Percentiles rank a stretch among this genome's conserved stretches.
Evolutionary conservation across 92 coral and sea anemone species (phyloP).

Genomic region (Virgularia gustaviana): DNA sequence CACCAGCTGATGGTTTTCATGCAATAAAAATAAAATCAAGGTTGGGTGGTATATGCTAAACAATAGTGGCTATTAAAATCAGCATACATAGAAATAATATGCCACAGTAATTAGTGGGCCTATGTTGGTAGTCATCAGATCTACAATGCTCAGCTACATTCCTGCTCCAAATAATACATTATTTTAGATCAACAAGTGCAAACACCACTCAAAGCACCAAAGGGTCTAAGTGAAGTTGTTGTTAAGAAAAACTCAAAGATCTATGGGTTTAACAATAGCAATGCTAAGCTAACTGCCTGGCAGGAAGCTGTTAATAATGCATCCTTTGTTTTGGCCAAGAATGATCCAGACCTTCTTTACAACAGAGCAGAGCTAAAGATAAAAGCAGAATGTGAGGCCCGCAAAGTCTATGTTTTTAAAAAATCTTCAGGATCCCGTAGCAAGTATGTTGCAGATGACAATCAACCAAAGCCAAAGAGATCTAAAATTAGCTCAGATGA

Average conservation of each 20-base stretch:
- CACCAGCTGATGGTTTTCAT: too few species aligned
- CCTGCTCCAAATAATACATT: too few species aligned
- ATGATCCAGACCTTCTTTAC: constrained; percentile 47
- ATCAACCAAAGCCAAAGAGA: constrained; percentile 44
- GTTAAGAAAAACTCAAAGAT: neutral
- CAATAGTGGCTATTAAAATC: too few species aligned
- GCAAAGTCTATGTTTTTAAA: constrained; percentile 47
- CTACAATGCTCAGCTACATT: too few species aligned
- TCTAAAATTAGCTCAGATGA: constrained; percentile 40
- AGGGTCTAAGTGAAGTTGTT: neutral
- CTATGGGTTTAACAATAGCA: constrained; percentile 24
- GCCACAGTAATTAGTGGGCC: too few species aligned
- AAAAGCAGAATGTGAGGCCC: constrained; percentile 47
- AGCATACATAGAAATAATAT: too few species aligned
- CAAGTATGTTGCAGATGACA: neutral
- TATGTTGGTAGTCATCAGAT: too few species aligned
- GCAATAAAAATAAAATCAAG: too few species aligned
- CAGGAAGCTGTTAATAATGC: constrained; percentile 50
- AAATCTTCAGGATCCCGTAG: constrained; percentile 41
- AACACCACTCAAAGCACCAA: neutral
- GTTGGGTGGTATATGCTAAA: too few species aligned
- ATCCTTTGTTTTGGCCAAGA: constrained; percentile 26
- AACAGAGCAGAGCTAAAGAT: constrained; percentile 29
- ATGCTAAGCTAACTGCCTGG: constrained; percentile 50
- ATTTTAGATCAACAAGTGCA: neutral